Conservation (phyloP, 2,113 vertebrate genomes). For the Sinocyclocheilus grahami region DNA sequence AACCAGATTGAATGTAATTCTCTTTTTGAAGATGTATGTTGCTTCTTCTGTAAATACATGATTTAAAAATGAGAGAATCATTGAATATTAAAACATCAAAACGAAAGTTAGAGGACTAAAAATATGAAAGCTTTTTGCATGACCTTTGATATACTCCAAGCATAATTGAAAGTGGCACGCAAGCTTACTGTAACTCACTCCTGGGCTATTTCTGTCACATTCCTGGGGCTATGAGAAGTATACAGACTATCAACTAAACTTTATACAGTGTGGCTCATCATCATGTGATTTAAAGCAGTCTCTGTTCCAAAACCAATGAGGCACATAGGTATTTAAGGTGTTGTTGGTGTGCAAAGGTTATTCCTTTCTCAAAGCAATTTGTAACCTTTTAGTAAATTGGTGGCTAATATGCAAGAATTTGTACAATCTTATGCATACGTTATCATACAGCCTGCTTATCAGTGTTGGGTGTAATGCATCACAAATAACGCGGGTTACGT, state of each 20-base stretch:
- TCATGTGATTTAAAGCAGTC: not conserved
- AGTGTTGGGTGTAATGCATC: no score
- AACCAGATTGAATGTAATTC: no score
- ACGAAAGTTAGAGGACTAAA: not conserved
- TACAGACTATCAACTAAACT: constrained; percentile 51
- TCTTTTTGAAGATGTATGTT: not conserved
- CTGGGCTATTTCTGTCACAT: constrained; percentile 68
- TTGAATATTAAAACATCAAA: not conserved
- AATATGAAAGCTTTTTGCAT: not conserved
- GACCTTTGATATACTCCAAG: constrained; percentile 21
- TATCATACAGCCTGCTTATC: no score
- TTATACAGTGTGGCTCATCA: constrained; percentile 59
- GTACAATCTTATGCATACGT: not conserved
- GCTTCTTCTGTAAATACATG: not conserved
- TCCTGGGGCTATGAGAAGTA: constrained; percentile 34
- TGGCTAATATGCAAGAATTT: not conserved
- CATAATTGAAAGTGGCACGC: not conserved
- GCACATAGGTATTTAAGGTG: not conserved
- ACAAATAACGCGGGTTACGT: no score
- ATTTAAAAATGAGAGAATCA: not conserved
- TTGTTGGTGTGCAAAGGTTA: not conserved
- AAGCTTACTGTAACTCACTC: constrained; percentile 31
- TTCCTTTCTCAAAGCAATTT: not conserved
- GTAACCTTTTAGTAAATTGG: not conserved
- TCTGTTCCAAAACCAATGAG: not conserved